These are phyloP conservation scores for Drymonia ruficornis DNA, from an alignment of 2,888 invertebrate species.

Conservation along the genomic window DNA sequence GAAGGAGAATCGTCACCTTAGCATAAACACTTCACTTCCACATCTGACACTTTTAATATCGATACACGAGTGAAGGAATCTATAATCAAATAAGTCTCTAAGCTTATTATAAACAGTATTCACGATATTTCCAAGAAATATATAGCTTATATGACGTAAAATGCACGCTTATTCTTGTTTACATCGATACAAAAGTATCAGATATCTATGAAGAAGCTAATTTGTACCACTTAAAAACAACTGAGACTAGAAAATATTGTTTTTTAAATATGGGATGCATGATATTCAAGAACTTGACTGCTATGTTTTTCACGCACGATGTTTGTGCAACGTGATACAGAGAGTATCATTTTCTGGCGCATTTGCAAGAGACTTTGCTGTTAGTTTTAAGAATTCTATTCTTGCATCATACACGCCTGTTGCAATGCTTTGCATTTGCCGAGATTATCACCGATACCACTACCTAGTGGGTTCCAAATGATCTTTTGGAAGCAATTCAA, in stretches of 20 bases:
- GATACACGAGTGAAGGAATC: conserved; percentile 11
- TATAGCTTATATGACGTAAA: not conserved
- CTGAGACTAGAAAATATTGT: not conserved
- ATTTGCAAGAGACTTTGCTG: conserved; percentile 61
- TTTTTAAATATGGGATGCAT: conserved; percentile 46
- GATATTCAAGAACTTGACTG: conserved; percentile 46
- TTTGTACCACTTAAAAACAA: not conserved
- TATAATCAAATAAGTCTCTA: not conserved
- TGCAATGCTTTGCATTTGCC: conserved; percentile 82
- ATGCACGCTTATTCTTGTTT: conserved; percentile 5
- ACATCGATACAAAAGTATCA: conserved; percentile 7
- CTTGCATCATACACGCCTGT: conserved; percentile 75
- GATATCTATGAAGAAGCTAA: not conserved
- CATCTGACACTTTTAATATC: conserved; percentile 40
- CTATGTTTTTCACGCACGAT: conserved; percentile 62
- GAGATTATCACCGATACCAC: conserved; percentile 57
- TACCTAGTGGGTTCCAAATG: conserved; percentile 39
- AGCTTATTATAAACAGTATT: not conserved
- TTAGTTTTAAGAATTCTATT: conserved; percentile 53
- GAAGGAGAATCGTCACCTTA: conserved; percentile 64
- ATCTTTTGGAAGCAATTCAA: conserved; percentile 31
- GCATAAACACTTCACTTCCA: conserved; percentile 36
- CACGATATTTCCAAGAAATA: not conserved
- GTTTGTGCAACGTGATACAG: conserved; percentile 56
- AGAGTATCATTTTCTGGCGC: conserved; percentile 35